Percentiles rank a stretch among this genome's conserved stretches.
Conservation (phyloP, 2,113 vertebrate genomes). For the Camelus dromedarius region DNA sequence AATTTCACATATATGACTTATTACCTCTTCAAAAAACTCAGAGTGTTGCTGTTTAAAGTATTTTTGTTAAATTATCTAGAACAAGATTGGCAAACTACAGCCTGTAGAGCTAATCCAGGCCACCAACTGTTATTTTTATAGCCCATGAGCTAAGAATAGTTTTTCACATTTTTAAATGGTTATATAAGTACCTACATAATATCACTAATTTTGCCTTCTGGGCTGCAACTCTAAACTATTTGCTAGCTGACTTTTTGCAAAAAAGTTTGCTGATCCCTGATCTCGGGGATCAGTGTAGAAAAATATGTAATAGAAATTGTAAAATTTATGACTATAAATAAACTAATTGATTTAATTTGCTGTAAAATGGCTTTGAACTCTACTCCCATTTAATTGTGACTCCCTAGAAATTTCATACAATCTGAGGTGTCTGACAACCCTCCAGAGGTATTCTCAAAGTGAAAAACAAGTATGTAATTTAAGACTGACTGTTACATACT, state of each 20-base stretch:
- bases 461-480: conserved; percentile 58
- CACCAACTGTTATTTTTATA: conserved; percentile 13
- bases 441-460: neutral
- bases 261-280: neutral
- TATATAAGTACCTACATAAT: neutral
- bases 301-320: conserved; percentile 36
- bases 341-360: conserved; percentile 78
- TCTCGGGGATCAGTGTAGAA: neutral
- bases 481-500: neutral
- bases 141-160: neutral
- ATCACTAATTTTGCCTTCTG: neutral
- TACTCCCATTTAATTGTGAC: conserved; percentile 73
- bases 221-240: neutral
- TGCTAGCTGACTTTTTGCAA: neutral
- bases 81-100: neutral
- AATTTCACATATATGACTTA: conserved; percentile 12
- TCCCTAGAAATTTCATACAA: conserved; percentile 37
- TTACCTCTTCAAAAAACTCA: neutral
- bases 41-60: neutral
- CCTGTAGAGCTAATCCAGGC: neutral
- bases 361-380: conserved; percentile 35
- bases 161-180: conserved; percentile 1
- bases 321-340: conserved; percentile 47
- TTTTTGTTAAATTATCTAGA: neutral
- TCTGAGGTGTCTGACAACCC: neutral